Evolutionary conservation across 2,113 vertebrate genomes (phyloP), one percentile per base, ranked within the genome.

Genomic region (Microcebus ravelobensis): DNA sequence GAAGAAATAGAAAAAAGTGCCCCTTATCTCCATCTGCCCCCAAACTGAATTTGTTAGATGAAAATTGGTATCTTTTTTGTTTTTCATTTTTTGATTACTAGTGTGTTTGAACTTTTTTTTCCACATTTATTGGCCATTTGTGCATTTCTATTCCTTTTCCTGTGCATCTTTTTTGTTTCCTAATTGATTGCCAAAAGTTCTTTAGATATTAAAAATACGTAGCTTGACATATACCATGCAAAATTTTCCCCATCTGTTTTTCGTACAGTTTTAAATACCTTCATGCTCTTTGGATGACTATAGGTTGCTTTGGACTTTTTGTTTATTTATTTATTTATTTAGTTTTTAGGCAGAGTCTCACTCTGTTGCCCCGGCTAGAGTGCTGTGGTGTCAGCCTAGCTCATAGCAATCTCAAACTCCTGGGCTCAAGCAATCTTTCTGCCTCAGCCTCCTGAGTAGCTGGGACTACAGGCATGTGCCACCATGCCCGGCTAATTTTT

Each of bases 151-250:
- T 82, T 94, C 39, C 5, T 94, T 27, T 63, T 83, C n/a, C 8
- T 97, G 57, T 77, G 27, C 0, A 2, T 63, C 4, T 90, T 88
- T 88, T 90, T 65, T 92, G 21, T 89, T 87, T 81, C 42, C 36
- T 82, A 81, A 67, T 68, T 92, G 45, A 71, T 91, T 91, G 42
- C 77, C 48, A 48, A 25, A 73, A 45, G 63, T 67, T 68, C 50
- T 91, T 55, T 76, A 93, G 39, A 31, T 91, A 50, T n/a, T 84
- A 83, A 94, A 91, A 92, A 57, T 29, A 77, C 14, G 4, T 92
- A 50, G 36, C 34, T 50, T 89, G 80, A 63, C 34, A 59, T 13
- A 61, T 8, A 79, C 45, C 12, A 48, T 84, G 57, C 76, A 83
- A 68, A 71, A 42, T n/a, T 87, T 48, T 29, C 34, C 61, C 10